Base-by-base conservation (phyloP, 53 echinoderm and acorn worm genomes). In the Luidia sarsii region DNA sequence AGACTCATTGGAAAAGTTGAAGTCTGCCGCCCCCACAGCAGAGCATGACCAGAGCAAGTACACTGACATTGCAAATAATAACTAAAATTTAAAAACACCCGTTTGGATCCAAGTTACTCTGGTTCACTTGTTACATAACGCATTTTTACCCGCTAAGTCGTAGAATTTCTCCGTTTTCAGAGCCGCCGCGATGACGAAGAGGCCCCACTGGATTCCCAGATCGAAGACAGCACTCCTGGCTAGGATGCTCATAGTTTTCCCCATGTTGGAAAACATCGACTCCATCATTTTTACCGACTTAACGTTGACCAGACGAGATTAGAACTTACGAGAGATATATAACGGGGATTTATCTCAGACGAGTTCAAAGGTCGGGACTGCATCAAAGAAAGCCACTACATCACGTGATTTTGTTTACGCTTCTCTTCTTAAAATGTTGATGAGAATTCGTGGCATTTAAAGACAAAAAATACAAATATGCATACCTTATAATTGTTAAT, bases 161-260 rank as follows among this genome's bases (percentile, higher is more conserved):
- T 87, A 93, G 33, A 93, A 93, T 25, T 93, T 93, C 25, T 93
- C 93, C 14, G 93, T 93, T 64, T 90, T 86, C 1, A 93, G 33
- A 15, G 71, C 39, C 28, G 90, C 87, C 10, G 93, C 90, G 11
- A 93, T 59, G 10, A 59, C 84, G 56, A 87, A 93, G 16, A 87
- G 29, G 3, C 68, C 71, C 90, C 93, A 93, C 66, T 93, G 93
- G 39, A 93, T 93, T 16, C 83, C 93, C 9, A 93, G 25, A 56
- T 93, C 93, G 56, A 65, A 80, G 4, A 33, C 80, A 16, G 84
- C 87, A 84, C 87, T 87, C 35, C 81, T 77, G 21, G 77, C 77
- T 14, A 77, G 32, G 35, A 60, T 77, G 19, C 46, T 20, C 72
- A 72, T 72, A 23, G 56, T 38, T 8, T 55, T 23, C 16, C 39